Base-by-base conservation (phyloP, 2,888 invertebrate species). In the Aspidiotus destructor region DNA sequence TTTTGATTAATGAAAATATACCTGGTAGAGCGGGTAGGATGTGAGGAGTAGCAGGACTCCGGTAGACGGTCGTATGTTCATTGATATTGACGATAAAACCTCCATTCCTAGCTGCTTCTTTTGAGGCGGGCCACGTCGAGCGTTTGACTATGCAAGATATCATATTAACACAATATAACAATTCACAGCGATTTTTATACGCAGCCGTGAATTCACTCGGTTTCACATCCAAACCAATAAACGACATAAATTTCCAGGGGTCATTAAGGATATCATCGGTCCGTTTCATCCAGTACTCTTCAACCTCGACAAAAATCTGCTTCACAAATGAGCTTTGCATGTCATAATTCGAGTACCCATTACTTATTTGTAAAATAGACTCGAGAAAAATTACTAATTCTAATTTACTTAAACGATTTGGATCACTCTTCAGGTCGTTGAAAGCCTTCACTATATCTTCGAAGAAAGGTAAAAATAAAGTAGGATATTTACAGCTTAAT, bases 271-370 rank as follows among this genome's bases (percentile, higher is more conserved):
- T 41, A 1, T 64, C 55, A 28, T 64, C 64, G 48, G 11, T 62
- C 15, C 70, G 13, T 60, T 71, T 71, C 54, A 48, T 55, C 70
- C 70, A 71, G 62, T 62, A 62, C 2, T 54, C 41, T 61, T 69
- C 65, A 41, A 70, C 60, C 53, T 70, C 70, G 44, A 61, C 71
- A 57, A 70, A 70, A 11, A 88, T 82, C 75, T 87, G 87, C 40
- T 83, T 83, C 41, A 89, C 83, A 75, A 89, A 89, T 63, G 78
- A 77, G 63, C 80, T 78, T 76, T 88, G 87, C 17, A 87, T 81
- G 74, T 88, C 86, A 76, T 89, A 94, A 78, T 93, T 89, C 76
- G 89, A 86, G 77, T 92, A 91, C 78, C 93, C 89, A 80, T 95
- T 95, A 69, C 90, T 89, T 72, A 92, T 88, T 8, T 92, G 80